Evolutionary conservation across 2,113 vertebrate species (phyloP), one percentile per base, ranked within the genome.

Genomic region (Pampusana beccarii): DNA sequence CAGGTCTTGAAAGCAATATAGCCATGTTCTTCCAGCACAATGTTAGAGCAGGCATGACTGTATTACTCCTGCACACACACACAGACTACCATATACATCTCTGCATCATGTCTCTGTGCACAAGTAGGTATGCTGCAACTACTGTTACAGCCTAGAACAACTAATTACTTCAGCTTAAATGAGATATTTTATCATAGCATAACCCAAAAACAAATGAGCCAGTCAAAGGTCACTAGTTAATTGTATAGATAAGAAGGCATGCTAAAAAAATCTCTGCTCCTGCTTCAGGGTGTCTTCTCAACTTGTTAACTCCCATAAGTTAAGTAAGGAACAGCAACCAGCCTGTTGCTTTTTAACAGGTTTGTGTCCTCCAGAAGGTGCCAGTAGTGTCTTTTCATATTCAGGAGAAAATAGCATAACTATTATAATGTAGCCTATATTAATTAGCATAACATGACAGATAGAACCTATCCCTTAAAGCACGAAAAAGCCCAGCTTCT

Each of bases 21-120:
- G 33, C 17, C 38, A 56, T 2, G 1, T 34, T 72, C 25, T 21
- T 74, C 21, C 34, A 77, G n/a, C 13, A 80, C 14, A 65, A 8
- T 1, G 13, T 6, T 65, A 15, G 71, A n/a, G n/a, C n/a, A n/a
- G n/a, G n/a, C n/a, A n/a, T n/a, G n/a, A n/a, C n/a, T n/a, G n/a
- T n/a, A n/a, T n/a, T n/a, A n/a, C n/a, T 36, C 28, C 48, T 4
- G 3, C 25, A 40, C 0, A 2, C 31, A 54, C 29, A 79, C 3
- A 2, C 19, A 83, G 75, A 33, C 21, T 6, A 38, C 17, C 8
- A 24, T 3, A 78, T 1, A 33, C 25, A 80, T 20, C 36, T n/a
- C 38, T 40, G 15, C n/a, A 60, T 38, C 17, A 5, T 11, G 16
- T 18, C 21, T 74, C 40, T 21, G 26, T 5, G 40, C 40, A 71